Percentiles rank a stretch among this genome's conserved stretches.
Evolutionary conservation across 2,797 vertebrate species (phyloP).

Genomic region (Xenentodon cancila): DNA sequence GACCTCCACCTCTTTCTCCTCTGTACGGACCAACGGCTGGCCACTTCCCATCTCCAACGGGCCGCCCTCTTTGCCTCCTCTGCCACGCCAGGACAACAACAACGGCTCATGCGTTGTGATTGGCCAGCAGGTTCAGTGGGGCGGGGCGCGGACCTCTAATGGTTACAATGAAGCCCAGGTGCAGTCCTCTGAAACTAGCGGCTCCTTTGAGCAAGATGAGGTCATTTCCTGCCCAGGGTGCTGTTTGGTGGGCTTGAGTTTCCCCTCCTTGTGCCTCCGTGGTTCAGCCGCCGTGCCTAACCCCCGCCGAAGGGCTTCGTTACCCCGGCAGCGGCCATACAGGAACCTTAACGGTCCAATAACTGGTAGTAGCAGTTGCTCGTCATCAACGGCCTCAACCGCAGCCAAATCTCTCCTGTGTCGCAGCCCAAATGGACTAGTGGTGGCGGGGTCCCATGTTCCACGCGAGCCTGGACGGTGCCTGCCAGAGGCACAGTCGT

Average conservation of each 20-base stretch:
- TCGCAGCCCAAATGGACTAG: slow-evolving; percentile 68
- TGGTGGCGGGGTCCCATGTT: slow-evolving; percentile 31
- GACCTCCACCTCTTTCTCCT: slow-evolving; percentile 61
- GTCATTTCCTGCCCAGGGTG: slow-evolving; percentile 89
- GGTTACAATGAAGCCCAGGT: slow-evolving; percentile 67
- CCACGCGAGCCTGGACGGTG: slow-evolving; percentile 83
- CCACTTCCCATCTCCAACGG: slow-evolving; percentile 64
- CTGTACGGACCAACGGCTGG: slow-evolving; percentile 77
- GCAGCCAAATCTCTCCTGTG: slow-evolving; percentile 82
- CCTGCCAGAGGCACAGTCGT: slow-evolving; percentile 89
- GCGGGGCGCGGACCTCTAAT: slow-evolving; percentile 69
- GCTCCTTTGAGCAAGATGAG: slow-evolving; percentile 84
- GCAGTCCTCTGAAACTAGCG: slow-evolving; percentile 33
- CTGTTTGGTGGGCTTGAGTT: slow-evolving; percentile 87
- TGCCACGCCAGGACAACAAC: slow-evolving; percentile 81
- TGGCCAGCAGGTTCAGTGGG: slow-evolving; percentile 75
- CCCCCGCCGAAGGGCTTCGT: slow-evolving; percentile 48
- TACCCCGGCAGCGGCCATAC: slow-evolving; percentile 74
- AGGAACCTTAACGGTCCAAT: slow-evolving; percentile 88
- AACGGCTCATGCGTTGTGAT: slow-evolving; percentile 78
- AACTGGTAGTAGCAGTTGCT: slow-evolving; percentile 53
- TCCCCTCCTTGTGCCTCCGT: slow-evolving; percentile 88
- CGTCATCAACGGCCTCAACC: slow-evolving; percentile 27
- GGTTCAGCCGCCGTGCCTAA: slow-evolving; percentile 65
- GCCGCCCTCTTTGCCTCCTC: slow-evolving; percentile 72